phyloP scores from a whole-genome alignment of 30 jellyfish, hydroid and myxozoan genomes.

The Hydractinia symbiolongicarpus region DNA sequence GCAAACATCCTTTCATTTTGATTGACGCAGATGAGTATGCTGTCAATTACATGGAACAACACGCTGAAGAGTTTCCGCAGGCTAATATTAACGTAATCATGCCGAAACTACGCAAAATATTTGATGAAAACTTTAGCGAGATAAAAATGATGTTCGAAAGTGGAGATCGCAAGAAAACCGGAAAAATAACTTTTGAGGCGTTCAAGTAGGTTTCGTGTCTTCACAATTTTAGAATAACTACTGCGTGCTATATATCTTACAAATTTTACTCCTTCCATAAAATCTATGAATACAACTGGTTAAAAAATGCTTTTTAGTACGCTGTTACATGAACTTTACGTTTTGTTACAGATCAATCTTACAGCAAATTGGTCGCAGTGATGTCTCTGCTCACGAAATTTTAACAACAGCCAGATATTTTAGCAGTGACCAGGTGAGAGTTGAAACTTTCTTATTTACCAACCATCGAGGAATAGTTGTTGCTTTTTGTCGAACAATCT shows the following conservation, averaged over 20 bases:
- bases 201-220: conserved; percentile 45
- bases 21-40: conserved; percentile 95
- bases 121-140: conserved; percentile 45
- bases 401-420: conserved; percentile 70
- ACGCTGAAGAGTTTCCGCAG: conserved; percentile 66
- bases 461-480: not conserved
- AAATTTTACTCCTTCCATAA: no score
- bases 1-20: conserved; percentile 77
- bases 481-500: not conserved
- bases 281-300: not conserved
- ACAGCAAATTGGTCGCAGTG: conserved; percentile 40
- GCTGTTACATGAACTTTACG: not conserved
- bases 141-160: conserved; percentile 50
- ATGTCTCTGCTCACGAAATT: conserved; percentile 73
- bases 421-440: conserved; percentile 64
- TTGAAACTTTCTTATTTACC: not conserved
- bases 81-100: conserved; percentile 46
- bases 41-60: conserved; percentile 67
- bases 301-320: not conserved
- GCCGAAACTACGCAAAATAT: conserved; percentile 46
- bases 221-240: not conserved
- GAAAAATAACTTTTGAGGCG: conserved; percentile 43
- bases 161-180: conserved; percentile 45
- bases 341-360: conserved; percentile 8
- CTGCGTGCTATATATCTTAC: not conserved